phyloP scores from a whole-genome alignment of 2,797 vertebrate species.

The Gymnopithys bicolor region DNA sequence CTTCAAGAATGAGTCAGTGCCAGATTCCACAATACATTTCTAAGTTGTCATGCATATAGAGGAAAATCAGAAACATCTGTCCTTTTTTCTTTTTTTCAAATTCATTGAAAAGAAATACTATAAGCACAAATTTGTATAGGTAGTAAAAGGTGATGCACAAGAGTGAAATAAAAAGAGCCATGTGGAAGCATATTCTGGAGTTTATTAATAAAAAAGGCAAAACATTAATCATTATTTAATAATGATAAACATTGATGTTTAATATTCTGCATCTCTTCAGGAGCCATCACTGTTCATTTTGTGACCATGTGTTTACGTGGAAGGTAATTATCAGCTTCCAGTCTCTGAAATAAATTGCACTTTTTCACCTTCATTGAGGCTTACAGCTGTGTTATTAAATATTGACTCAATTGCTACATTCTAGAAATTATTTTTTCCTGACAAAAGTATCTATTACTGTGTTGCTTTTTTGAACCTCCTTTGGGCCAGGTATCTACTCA shows the following conservation, averaged over 20 bases:
- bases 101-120: slow-evolving; percentile 47
- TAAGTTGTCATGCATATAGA: slow-evolving; percentile 9
- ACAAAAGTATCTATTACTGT: background rate
- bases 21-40: slow-evolving; percentile 58
- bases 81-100: background rate
- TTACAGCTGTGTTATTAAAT: background rate
- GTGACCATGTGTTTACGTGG: background rate
- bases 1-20: slow-evolving; percentile 28
- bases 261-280: background rate
- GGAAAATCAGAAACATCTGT: slow-evolving; percentile 71
- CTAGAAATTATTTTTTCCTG: background rate
- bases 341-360: background rate
- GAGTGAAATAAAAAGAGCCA: background rate
- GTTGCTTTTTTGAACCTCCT: background rate
- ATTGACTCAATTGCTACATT: background rate
- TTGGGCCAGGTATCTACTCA: background rate
- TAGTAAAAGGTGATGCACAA: background rate
- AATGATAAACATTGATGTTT: background rate
- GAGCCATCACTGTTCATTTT: background rate
- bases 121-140: slow-evolving; percentile 6
- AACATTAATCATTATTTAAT: slow-evolving; percentile 23
- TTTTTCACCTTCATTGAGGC: background rate
- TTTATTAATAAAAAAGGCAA: slow-evolving; percentile 41
- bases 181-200: background rate
- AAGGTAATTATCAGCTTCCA: slow-evolving; percentile 5